A percentile compares a stretch with the other conserved stretches of the same genome.
Evolutionary conservation across 2,113 vertebrate species (phyloP).

Genomic region (Perognathus longimembris): DNA sequence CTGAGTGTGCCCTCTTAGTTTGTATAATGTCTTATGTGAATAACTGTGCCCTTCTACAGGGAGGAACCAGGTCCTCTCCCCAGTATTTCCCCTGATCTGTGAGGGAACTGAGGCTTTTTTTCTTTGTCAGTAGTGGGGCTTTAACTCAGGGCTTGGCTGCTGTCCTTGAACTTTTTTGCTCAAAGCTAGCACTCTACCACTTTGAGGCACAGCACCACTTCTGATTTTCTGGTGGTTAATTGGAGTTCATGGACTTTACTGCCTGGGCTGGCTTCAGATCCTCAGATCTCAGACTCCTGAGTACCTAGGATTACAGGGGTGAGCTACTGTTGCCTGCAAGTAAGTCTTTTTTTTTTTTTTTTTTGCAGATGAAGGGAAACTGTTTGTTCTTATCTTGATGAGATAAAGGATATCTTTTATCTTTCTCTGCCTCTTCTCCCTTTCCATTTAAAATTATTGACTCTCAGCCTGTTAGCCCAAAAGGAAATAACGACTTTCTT

Average conservation of each 20-base stretch:
- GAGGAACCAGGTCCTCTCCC: not conserved
- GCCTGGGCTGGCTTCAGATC: too few species aligned
- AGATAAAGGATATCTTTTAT: not conserved
- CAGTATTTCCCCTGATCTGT: not conserved
- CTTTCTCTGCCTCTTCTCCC: not conserved
- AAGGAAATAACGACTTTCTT: not conserved
- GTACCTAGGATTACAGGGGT: too few species aligned
- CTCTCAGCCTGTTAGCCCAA: not conserved
- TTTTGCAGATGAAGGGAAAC: not conserved
- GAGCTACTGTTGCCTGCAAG: too few species aligned
- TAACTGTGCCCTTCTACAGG: not conserved
- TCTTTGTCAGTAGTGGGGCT: not conserved
- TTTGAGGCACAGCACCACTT: too few species aligned
- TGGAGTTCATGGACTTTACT: too few species aligned
- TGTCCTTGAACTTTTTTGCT: too few species aligned
- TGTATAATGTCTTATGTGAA: accelerated
- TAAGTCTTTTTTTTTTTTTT: too few species aligned
- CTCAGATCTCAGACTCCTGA: too few species aligned
- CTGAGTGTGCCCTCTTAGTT: not conserved
- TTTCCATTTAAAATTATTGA: constrained; percentile 29
- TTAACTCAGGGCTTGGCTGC: too few species aligned
- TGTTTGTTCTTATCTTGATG: not conserved
- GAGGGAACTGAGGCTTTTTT: not conserved
- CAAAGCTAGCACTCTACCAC: too few species aligned
- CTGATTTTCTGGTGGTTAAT: too few species aligned